phyloP scores from a whole-genome alignment of 2,888 invertebrate genomes.

The Brenthis hecate region DNA sequence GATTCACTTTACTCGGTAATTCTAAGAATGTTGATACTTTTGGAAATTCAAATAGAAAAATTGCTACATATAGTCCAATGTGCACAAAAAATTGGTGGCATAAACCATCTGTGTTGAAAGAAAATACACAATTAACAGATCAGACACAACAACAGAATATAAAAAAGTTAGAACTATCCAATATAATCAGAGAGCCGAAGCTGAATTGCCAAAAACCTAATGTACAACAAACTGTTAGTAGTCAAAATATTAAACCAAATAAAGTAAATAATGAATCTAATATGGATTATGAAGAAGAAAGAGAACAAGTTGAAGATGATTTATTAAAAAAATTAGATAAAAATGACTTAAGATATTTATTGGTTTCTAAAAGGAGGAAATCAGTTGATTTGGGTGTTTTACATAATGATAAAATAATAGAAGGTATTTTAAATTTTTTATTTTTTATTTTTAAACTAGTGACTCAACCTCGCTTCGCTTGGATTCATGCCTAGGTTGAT shows the following conservation, averaged over 20 bases:
- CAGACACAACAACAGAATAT: not conserved
- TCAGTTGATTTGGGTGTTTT: conserved; percentile 9
- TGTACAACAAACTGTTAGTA: not conserved
- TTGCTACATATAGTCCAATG: not conserved
- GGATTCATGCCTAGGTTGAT: too few relatives aligned
- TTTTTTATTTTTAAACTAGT: not conserved
- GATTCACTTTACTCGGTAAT: conserved; percentile 36
- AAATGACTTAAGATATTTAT: conserved; percentile 52
- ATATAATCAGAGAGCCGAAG: conserved; percentile 22
- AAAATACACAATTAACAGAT: not conserved
- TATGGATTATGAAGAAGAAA: not conserved
- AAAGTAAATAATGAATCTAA: not conserved
- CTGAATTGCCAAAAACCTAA: not conserved
- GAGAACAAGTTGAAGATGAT: not conserved
- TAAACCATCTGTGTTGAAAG: not conserved
- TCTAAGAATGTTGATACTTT: not conserved
- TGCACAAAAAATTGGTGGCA: conserved; percentile 21
- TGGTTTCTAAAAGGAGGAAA: conserved; percentile 51
- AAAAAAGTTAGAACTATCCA: not conserved
- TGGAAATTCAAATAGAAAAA: not conserved
- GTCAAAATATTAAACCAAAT: not conserved
- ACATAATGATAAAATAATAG: not conserved
- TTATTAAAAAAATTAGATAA: conserved; percentile 36
- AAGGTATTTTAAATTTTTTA: conserved; percentile 20
- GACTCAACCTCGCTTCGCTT: too few relatives aligned